Evolutionary conservation across 2,113 vertebrate species (phyloP).

Genomic region (Colaptes auratus): DNA sequence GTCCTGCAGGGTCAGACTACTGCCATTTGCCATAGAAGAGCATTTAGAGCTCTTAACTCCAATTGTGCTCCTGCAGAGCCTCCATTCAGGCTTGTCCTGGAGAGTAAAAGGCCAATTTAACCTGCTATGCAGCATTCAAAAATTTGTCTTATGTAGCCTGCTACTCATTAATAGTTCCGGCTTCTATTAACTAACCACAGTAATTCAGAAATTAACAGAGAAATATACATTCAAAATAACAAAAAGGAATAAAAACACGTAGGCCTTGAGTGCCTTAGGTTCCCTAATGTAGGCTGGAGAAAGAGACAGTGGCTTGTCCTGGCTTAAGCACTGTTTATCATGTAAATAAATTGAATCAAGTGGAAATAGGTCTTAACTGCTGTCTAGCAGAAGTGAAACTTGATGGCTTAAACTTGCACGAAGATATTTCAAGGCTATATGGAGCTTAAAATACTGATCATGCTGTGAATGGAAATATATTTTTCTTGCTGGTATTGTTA

Average conservation of each 20-base stretch:
- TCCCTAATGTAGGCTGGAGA: constrained; percentile 1
- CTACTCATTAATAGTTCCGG: background rate
- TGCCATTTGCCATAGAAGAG: constrained; percentile 35
- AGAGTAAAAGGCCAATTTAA: constrained; percentile 43
- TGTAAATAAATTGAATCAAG: constrained; percentile 47
- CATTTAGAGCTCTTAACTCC: constrained; percentile 57
- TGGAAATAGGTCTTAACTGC: constrained; percentile 35
- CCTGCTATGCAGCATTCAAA: background rate
- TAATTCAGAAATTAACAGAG: constrained; percentile 22
- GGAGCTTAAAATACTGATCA: constrained; percentile 24
- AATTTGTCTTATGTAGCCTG: background rate
- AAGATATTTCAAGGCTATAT: constrained; percentile 26
- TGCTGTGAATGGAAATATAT: background rate
- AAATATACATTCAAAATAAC: background rate
- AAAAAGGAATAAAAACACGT: background rate
- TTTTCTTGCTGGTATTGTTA: background rate
- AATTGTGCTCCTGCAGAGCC: constrained; percentile 47
- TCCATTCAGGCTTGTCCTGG: constrained; percentile 45
- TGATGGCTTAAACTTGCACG: constrained; percentile 34
- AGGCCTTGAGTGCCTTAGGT: background rate
- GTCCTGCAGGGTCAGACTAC: constrained; percentile 12
- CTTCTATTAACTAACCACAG: background rate
- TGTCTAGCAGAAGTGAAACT: constrained; percentile 49
- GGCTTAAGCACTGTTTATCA: constrained; percentile 22
- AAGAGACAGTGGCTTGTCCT: background rate